Conservation (phyloP, 2,888 invertebrate genomes). For the Apamea epomidion region DNA sequence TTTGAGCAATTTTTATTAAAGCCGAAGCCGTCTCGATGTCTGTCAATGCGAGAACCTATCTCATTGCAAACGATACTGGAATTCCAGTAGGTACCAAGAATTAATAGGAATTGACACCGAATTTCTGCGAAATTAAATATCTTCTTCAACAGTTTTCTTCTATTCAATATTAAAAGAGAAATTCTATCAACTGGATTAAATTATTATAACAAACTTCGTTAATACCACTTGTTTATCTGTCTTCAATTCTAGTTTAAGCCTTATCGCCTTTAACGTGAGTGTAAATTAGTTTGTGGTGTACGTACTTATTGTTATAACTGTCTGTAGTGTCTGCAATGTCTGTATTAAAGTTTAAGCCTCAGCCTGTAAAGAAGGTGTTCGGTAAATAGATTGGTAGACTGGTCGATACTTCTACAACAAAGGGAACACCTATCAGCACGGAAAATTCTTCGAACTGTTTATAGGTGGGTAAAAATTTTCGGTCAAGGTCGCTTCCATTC, state of each 20-base stretch:
- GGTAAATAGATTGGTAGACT: constrained; percentile 13
- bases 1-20: neutral
- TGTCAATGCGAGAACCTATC: constrained; percentile 5
- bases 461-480: constrained; percentile 40
- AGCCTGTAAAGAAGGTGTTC: constrained; percentile 31
- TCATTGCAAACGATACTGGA: constrained; percentile 6
- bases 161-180: constrained; percentile 17
- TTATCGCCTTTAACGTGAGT: constrained; percentile 36
- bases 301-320: constrained; percentile 9
- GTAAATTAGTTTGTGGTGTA: constrained; percentile 37
- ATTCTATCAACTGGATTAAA: constrained; percentile 25
- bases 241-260: constrained; percentile 34
- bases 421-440: constrained; percentile 18
- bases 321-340: constrained; percentile 1
- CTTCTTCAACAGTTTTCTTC: constrained; percentile 1
- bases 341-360: constrained; percentile 13
- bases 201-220: constrained; percentile 26
- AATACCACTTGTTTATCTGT: constrained; percentile 29
- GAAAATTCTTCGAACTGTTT: constrained; percentile 49
- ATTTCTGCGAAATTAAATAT: constrained; percentile 9
- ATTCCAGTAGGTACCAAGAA: neutral
- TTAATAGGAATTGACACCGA: neutral
- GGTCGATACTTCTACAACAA: constrained; percentile 43
- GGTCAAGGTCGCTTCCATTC: constrained; percentile 53
- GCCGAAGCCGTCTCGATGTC: constrained; percentile 2